Evolutionary conservation across 2,113 vertebrate species (phyloP).

Genomic region (Pangasianodon gigas): DNA sequence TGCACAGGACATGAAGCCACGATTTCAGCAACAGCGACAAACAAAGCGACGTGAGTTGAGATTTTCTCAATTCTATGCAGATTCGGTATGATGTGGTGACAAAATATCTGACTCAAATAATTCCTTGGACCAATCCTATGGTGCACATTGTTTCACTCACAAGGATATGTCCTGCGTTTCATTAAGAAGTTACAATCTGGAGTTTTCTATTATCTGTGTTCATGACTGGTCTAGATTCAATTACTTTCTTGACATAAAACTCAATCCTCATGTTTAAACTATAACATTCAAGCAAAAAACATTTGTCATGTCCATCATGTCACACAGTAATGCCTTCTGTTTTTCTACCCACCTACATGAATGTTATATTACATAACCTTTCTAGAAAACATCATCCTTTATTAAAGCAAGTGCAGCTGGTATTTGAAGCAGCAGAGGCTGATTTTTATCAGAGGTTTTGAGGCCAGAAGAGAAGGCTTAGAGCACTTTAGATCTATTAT

Average conservation of each 20-base stretch:
- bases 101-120: background rate
- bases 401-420: background rate
- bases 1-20: background rate
- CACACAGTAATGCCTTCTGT: background rate
- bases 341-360: background rate
- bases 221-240: background rate
- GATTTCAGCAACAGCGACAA: background rate
- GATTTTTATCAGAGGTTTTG: too few species aligned
- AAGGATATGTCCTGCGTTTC: background rate
- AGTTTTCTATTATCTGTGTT: background rate
- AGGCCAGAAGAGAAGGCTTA: background rate
- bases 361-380: background rate
- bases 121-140: background rate
- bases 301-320: background rate
- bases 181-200: background rate
- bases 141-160: background rate
- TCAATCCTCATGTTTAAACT: background rate
- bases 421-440: background rate
- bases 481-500: slow-evolving; percentile 6
- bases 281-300: background rate
- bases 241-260: background rate
- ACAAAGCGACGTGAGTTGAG: background rate
- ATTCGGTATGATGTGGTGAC: background rate
- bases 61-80: background rate
- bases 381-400: background rate